These are phyloP conservation scores for Coturnix japonica DNA, from an alignment of 2,113 vertebrate species.

Conservation along the genomic window DNA sequence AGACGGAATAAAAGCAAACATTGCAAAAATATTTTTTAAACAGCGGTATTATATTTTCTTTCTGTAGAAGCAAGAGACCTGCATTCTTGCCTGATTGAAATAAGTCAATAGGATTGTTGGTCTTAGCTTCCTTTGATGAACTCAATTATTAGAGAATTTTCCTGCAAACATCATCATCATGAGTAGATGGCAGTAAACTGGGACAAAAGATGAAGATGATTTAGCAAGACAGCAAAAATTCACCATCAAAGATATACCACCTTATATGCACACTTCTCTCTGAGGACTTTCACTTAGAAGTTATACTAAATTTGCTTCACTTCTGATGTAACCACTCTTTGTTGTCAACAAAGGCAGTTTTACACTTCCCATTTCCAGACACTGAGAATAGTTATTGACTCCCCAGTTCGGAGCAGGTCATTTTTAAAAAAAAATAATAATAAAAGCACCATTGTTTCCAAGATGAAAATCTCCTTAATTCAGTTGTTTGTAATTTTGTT, in stretches of 20 bases:
- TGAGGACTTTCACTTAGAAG: neutral
- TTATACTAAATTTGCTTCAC: slow-evolving; percentile 14
- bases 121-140: neutral
- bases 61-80: neutral
- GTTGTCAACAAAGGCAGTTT: slow-evolving; percentile 34
- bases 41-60: neutral
- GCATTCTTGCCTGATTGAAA: neutral
- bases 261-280: neutral
- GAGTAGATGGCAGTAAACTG: neutral
- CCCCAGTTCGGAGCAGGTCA: neutral
- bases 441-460: neutral
- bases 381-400: neutral
- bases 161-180: neutral
- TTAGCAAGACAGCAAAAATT: neutral
- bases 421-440: neutral
- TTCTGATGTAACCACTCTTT: slow-evolving; percentile 60
- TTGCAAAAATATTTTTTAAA: neutral
- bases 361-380: neutral
- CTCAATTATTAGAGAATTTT: neutral
- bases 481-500: neutral
- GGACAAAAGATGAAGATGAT: neutral
- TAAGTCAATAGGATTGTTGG: neutral
- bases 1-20: neutral
- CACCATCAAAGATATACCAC: neutral
- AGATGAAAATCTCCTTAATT: neutral